phyloP scores from a whole-genome alignment of 1,140 invertebrate genomes.

The Ceratina calcarata region DNA sequence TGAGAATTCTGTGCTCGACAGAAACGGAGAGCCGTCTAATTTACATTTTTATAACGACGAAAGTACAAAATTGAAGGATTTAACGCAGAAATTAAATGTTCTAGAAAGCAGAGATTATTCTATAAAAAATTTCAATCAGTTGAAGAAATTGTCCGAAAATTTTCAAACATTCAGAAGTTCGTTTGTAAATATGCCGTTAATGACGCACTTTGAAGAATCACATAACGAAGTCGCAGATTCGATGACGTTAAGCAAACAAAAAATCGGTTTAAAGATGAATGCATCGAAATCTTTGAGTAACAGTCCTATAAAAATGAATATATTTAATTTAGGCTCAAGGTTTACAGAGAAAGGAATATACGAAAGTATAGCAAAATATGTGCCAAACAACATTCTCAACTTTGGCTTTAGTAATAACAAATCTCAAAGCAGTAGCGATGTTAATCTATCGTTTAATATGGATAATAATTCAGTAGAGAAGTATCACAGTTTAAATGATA shows the following conservation, averaged over 20 bases:
- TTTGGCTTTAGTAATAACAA: conserved; percentile 43
- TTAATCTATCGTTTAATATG: conserved; percentile 15
- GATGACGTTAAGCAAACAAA: conserved; percentile 62
- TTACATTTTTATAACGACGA: conserved; percentile 18
- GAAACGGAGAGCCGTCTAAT: conserved; percentile 28
- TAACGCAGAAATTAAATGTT: background rate
- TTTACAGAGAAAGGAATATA: background rate
- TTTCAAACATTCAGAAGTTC: conserved; percentile 11
- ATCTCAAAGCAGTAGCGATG: conserved; percentile 42
- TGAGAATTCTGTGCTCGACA: conserved; percentile 42
- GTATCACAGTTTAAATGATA: conserved; percentile 25
- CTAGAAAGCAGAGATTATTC: conserved; percentile 21
- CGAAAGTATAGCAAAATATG: conserved; percentile 39
- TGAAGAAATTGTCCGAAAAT: conserved; percentile 25
- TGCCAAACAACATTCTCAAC: conserved; percentile 54
- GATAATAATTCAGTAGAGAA: conserved; percentile 19
- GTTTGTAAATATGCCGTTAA: conserved; percentile 10
- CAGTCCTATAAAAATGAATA: conserved; percentile 68
- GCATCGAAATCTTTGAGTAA: conserved; percentile 69
- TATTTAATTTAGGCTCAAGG: conserved; percentile 57
- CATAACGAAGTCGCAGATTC: conserved; percentile 70
- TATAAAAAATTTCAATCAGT: conserved; percentile 23
- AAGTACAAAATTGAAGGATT: conserved; percentile 12
- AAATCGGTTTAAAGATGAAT: conserved; percentile 64
- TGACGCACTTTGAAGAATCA: conserved; percentile 54